Percentiles rank a stretch among this genome's conserved stretches.
phyloP scores from a whole-genome alignment of 2,888 invertebrate genomes.

The Xestia xanthographa region DNA sequence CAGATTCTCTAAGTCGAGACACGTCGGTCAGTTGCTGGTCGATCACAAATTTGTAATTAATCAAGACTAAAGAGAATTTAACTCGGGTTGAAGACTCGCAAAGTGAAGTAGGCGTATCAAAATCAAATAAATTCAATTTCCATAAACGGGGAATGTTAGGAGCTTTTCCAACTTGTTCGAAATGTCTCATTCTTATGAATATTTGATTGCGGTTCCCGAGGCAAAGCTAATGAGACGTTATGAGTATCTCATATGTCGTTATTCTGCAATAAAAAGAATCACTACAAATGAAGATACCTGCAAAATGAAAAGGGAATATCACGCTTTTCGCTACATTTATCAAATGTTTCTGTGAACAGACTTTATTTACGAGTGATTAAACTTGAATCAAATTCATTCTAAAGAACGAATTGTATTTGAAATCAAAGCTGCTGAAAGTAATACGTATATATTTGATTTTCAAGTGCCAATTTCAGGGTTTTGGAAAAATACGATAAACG shows the following conservation, averaged over 20 bases:
- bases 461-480: slow-evolving; percentile 9
- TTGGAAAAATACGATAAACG: background rate
- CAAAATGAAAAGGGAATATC: slow-evolving; percentile 21
- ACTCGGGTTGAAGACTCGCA: slow-evolving; percentile 3
- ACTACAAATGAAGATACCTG: slow-evolving; percentile 27
- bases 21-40: slow-evolving; percentile 19
- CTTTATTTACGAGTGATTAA: slow-evolving; percentile 38
- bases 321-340: slow-evolving; percentile 12
- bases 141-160: slow-evolving; percentile 27
- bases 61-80: slow-evolving; percentile 33
- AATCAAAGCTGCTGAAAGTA: slow-evolving; percentile 16
- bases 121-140: slow-evolving; percentile 51
- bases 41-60: slow-evolving; percentile 20
- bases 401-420: slow-evolving; percentile 22
- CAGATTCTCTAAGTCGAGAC: background rate
- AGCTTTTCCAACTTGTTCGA: slow-evolving; percentile 45
- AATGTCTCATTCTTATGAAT: slow-evolving; percentile 52
- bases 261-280: slow-evolving; percentile 36
- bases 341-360: slow-evolving; percentile 10
- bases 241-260: slow-evolving; percentile 41
- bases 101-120: slow-evolving; percentile 26
- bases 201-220: slow-evolving; percentile 52
- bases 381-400: slow-evolving; percentile 21
- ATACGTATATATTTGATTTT: background rate
- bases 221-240: slow-evolving; percentile 47